phyloP scores from a whole-genome alignment of 2,113 vertebrate genomes.

The Setophaga petechia region DNA sequence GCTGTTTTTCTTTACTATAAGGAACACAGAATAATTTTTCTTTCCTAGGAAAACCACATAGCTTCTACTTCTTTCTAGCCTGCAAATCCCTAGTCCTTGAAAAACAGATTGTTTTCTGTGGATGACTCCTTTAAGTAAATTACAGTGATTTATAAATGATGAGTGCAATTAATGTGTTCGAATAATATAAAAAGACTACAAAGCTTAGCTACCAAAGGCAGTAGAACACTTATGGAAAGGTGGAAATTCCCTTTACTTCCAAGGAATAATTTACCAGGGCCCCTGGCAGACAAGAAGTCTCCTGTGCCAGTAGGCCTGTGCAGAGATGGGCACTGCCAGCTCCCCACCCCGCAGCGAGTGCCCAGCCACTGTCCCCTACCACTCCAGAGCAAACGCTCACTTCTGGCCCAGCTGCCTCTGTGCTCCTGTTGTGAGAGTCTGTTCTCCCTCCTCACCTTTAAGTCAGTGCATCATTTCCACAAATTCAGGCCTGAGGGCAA shows the following conservation, averaged over 20 bases:
- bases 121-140: neutral
- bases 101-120: neutral
- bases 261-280: neutral
- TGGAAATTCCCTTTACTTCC: neutral
- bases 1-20: neutral
- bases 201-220: neutral
- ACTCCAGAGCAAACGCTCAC: neutral
- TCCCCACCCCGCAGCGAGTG: fast-evolving
- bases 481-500: neutral
- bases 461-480: neutral
- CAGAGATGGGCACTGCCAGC: neutral
- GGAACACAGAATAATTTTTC: neutral
- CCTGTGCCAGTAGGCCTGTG: neutral
- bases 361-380: neutral
- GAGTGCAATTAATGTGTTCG: neutral
- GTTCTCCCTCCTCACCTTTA: neutral
- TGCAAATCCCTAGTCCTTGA: neutral
- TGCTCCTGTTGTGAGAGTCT: neutral
- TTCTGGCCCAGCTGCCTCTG: neutral
- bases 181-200: neutral
- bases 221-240: neutral
- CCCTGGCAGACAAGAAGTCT: neutral
- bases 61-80: neutral
- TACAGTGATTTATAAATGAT: neutral
- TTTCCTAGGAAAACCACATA: neutral